A percentile compares a stretch with the other conserved stretches of the same genome.
phyloP scores from a whole-genome alignment of 2,797 vertebrate genomes.

The Arnoldichthys spilopterus region DNA sequence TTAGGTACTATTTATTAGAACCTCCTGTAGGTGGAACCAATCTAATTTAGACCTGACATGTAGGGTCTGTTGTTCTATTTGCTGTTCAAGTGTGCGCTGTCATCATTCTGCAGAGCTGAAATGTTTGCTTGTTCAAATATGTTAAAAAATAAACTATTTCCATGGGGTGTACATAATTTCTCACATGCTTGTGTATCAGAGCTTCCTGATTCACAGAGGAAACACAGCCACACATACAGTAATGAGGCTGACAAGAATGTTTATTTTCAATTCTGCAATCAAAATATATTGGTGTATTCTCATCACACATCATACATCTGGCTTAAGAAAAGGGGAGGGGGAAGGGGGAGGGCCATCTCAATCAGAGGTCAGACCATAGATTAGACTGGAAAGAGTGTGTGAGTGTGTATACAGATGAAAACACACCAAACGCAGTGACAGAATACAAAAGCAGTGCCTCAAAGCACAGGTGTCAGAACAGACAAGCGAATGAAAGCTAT shows the following conservation, averaged over 20 bases:
- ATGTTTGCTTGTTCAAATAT: no score
- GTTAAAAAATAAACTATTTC: no score
- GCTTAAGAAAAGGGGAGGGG: not conserved
- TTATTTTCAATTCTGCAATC: not conserved
- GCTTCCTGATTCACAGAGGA: no score
- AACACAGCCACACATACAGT: no score
- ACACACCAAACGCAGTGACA: conserved; percentile 7
- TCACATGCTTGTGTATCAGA: no score
- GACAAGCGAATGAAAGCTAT: conserved; percentile 25
- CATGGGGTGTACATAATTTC: no score
- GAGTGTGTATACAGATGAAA: conserved; percentile 26
- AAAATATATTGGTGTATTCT: not conserved
- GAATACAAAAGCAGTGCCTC: conserved; percentile 15
- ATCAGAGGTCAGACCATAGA: conserved; percentile 20
- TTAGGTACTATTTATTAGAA: no score
- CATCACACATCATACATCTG: not conserved
- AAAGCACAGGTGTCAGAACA: conserved; percentile 41
- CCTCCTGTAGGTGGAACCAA: no score
- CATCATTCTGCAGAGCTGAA: no score
- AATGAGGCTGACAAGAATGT: not conserved
- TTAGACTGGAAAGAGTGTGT: conserved; percentile 16
- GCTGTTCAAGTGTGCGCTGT: no score
- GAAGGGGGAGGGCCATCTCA: not conserved
- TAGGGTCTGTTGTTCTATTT: no score
- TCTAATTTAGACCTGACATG: no score